Evolutionary conservation across 2,113 vertebrate species (phyloP), one percentile per base, ranked within the genome.

Genomic region (Machaerirhynchus nigripectus): DNA sequence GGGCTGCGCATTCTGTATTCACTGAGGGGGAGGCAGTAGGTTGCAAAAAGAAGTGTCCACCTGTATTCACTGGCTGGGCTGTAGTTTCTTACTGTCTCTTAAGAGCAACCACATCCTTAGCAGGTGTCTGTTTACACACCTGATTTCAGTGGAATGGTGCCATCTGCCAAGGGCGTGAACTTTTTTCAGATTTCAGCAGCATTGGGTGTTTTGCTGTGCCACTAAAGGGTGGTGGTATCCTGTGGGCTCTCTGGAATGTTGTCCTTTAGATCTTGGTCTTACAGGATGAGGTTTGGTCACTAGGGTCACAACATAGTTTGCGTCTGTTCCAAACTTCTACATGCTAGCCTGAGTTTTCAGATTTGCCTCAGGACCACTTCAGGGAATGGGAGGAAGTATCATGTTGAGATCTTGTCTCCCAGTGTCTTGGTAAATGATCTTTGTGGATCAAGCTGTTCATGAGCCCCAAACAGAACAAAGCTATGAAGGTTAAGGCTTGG

Each of bases 51-150:
- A 91, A 88, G 63, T 95, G 81, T 73, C 92, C 96, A 94, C 92
- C 95, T 97, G 93, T 95, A 93, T 90, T 78, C 73, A 75, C 53
- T 87, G 90, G 49, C 83, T 86, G 86, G 65, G 76, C 94, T 90
- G 92, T 92, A 96, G 77, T 94, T 95, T 97, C 91, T 88, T 95
- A 92, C 65, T 64, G 93, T 92, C 80, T 97, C 88, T 96, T 63
- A 68, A 87, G 59, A 90, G 84, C 95, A 95, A 95, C 96, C 96
- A 96, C 95, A 96, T 96, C 96, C 95, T 96, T 63, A 90, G 93
- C 96, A 97, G 96, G 92, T 96, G 95, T 96, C 85, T 91, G 90
- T 96, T 89, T 80, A 81, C 88, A 92, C 83, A 96, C 96, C 90
- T 95, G 93, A 96, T 93, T 90, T 95, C 40, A 71, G 79, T 88